Conservation (phyloP, 2,113 vertebrate species). For the Plectropomus leopardus region DNA sequence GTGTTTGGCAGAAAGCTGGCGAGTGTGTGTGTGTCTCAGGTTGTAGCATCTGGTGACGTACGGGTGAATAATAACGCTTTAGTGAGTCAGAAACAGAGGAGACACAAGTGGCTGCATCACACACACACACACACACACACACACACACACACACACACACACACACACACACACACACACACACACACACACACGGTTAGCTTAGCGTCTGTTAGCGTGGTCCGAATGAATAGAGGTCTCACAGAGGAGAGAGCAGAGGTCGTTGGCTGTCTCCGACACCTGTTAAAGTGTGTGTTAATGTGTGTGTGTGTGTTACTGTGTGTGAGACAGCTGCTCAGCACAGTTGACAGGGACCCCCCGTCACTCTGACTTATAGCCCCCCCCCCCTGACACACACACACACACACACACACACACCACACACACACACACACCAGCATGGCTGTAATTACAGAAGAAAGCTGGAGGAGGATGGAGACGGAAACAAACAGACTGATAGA, state of each 20-base stretch:
- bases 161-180: conserved; percentile 19
- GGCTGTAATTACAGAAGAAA: conserved; percentile 67
- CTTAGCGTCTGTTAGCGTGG: conserved; percentile 71
- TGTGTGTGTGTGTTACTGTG: conserved; percentile 40
- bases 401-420: too few species aligned
- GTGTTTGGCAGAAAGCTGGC: conserved; percentile 15
- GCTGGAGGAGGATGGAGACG: conserved; percentile 24
- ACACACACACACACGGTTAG: conserved; percentile 17
- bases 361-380: conserved; percentile 24
- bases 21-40: conserved; percentile 30
- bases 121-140: conserved; percentile 7
- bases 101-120: conserved; percentile 7
- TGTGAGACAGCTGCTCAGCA: conserved; percentile 68
- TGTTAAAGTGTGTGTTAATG: conserved; percentile 50
- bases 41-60: conserved; percentile 55
- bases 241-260: conserved; percentile 71
- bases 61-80: conserved; percentile 32
- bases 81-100: conserved; percentile 19
- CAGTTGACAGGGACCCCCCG: conserved; percentile 30
- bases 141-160: conserved; percentile 7
- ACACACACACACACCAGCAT: neutral
- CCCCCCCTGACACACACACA: too few species aligned
- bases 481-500: neutral
- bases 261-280: conserved; percentile 73
- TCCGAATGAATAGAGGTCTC: conserved; percentile 68